Evolutionary conservation across 2,888 invertebrate genomes (phyloP), one percentile per base, ranked within the genome.

Genomic region (Dryobotodes eremita): DNA sequence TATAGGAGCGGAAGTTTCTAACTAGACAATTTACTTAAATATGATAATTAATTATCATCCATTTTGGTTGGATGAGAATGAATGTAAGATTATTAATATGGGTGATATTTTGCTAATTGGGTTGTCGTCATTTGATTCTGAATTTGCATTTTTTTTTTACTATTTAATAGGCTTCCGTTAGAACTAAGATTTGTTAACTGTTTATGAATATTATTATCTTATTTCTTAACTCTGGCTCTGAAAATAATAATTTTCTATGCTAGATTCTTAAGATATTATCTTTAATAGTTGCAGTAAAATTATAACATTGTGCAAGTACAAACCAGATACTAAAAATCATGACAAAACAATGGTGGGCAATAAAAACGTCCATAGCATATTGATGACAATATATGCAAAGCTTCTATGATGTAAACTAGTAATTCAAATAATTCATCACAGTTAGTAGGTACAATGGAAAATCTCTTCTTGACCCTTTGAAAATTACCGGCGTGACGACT

Each of bases 1-100:
- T 80, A 75, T 4, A 15, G 61, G 57, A 83, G 20, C 57, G 53
- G 77, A 74, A 77, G 62, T 84, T 83, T 83, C 73, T 71, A 77
- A 71, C 70, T 13, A 68, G 66, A 71, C 59, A 73, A 74, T 73
- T 73, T 73, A 50, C 23, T 70, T 61, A 26, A 61, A 75, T 36
- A 64, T 70, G 13, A 57, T 70, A 59, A 84, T 75, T 61, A n/a
- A n/a, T 46, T 46, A 59, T 71, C n/a, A 26, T 26, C 10, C 2
- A 61, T 55, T 65, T 69, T 53, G n/a, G 2, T 26, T 36, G n/a
- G 1, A 46, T 15, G 42, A 50, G 20, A 26, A 62, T 72, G 23
- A 2, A 72, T 68, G n/a, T 69, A n/a, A 2, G 3, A 61, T 55
- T 55, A 62, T 59, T 53, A 53, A 42, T 50, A 48, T 48, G 0